Evolutionary conservation across 2,888 invertebrate genomes (phyloP), one percentile per base, ranked within the genome.

Genomic region (Cerastoderma edule): DNA sequence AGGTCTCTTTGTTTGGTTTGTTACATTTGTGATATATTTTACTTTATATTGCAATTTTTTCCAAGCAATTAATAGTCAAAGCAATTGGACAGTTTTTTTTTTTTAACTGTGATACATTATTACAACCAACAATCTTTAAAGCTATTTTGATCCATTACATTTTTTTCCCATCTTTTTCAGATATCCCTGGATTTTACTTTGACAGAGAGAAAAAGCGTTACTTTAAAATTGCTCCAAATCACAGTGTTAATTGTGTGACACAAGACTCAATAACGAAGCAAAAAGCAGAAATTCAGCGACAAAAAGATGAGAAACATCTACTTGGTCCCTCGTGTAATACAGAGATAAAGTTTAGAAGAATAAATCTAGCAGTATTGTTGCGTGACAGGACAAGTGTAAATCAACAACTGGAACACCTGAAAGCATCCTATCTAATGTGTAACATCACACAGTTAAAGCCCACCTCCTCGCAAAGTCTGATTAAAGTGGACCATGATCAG

Each of bases 121-220:
- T n/a, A n/a, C n/a, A n/a, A n/a, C n/a, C n/a, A n/a, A n/a, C n/a
- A n/a, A n/a, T n/a, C n/a, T n/a, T n/a, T n/a, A n/a, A n/a, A n/a
- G n/a, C n/a, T n/a, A n/a, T n/a, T n/a, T n/a, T n/a, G n/a, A n/a
- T n/a, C n/a, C n/a, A n/a, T n/a, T n/a, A n/a, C n/a, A n/a, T n/a
- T n/a, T n/a, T n/a, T n/a, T n/a, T n/a, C n/a, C n/a, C n/a, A n/a
- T n/a, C n/a, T n/a, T 33, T 28, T 50, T 33, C 71, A 89, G 84
- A 90, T 54, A 87, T 91, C 35, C 91, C 91, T 66, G 91, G 91
- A 24, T 91, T 89, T 80, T 89, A 90, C 72, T 91, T 89, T 85
- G 91, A 91, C 67, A 72, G 69, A 33, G 88, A 87, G 68, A 88
- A 89, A 82, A 91, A 89, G 67, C 82, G 85, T 48, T 91, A 91